Evolutionary conservation across 2,113 vertebrate species (phyloP).

Genomic region (Myrmecophaga tridactyla): DNA sequence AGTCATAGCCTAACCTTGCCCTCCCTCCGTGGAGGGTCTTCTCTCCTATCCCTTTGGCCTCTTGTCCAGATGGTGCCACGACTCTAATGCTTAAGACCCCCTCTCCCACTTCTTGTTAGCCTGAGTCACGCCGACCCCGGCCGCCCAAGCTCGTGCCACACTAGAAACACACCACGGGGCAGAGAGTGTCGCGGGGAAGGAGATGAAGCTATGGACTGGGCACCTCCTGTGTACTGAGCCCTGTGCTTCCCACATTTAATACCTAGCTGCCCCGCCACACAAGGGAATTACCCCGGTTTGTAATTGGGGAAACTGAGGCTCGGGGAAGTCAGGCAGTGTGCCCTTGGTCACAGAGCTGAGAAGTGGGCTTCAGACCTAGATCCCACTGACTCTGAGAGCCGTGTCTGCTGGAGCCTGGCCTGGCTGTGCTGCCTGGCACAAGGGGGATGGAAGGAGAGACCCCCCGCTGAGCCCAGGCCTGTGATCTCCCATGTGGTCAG

Average conservation of each 20-base stretch:
- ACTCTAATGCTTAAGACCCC: neutral
- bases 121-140: neutral
- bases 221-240: neutral
- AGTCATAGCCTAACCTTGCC: neutral
- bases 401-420: neutral
- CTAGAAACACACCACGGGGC: neutral
- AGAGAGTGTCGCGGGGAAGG: neutral
- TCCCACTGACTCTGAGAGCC: neutral
- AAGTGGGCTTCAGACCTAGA: neutral
- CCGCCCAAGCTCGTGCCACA: neutral
- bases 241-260: neutral
- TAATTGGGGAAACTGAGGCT: neutral
- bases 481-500: neutral
- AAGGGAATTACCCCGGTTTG: no score
- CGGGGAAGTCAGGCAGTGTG: neutral
- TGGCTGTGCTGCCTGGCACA: neutral
- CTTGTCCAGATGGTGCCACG: neutral
- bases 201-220: accelerated
- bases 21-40: neutral
- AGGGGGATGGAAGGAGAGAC: accelerated
- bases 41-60: neutral
- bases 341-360: neutral
- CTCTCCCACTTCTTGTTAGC: neutral
- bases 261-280: accelerated
- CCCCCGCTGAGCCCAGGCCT: neutral